A percentile compares a stretch with the other conserved stretches of the same genome.
Conservation (phyloP, 2,113 vertebrate species). For the Vombatus ursinus region DNA sequence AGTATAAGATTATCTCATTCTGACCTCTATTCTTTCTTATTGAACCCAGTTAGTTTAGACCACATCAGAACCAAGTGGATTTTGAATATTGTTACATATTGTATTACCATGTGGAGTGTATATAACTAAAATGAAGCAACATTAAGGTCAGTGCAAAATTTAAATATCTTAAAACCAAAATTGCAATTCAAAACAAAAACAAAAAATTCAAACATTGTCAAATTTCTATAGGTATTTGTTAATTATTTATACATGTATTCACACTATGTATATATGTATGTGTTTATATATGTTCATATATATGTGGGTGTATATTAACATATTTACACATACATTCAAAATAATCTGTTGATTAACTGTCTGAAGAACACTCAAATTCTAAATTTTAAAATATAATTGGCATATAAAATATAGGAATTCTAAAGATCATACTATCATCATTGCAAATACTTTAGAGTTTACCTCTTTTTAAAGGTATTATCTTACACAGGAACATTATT, state of each 20-base stretch:
- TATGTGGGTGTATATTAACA: too few relatives aligned
- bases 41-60: background rate
- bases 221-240: background rate
- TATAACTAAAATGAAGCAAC: background rate
- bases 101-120: background rate
- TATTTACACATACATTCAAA: background rate
- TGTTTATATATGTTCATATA: background rate
- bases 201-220: background rate
- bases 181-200: background rate
- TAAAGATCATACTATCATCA: conserved; percentile 9
- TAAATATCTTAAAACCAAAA: background rate
- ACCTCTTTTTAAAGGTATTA: conserved; percentile 16
- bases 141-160: background rate
- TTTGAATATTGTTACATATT: background rate
- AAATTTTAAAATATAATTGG: too few relatives aligned
- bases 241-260: background rate
- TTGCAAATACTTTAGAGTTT: background rate
- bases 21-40: background rate
- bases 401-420: conserved; percentile 9
- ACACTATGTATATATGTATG: too few relatives aligned
- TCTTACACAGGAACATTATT: background rate
- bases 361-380: too few relatives aligned
- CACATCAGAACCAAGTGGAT: background rate
- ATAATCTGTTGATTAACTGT: background rate
- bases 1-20: background rate